Evolutionary conservation across 2,888 invertebrate species (phyloP), one percentile per base, ranked within the genome.

Genomic region (Cheilosia vernalis): DNA sequence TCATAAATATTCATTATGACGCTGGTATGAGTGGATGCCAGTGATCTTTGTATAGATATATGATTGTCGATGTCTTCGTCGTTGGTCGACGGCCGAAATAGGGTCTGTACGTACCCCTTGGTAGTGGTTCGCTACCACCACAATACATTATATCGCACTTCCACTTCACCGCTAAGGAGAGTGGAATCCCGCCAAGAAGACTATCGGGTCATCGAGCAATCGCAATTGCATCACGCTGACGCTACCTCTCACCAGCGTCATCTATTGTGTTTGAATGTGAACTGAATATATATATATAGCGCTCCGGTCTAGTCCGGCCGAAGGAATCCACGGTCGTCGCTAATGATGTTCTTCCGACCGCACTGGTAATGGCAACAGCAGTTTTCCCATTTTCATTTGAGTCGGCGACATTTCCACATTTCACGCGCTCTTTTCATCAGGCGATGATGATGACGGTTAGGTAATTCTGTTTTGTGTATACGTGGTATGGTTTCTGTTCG

Each of bases 1-100:
- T 90, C 89, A 90, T 91, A 90, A 91, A 91, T 91, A 91, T 91
- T 91, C 90, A 90, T 90, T 89, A 88, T 77, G 51, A 77, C 53
- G 44, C 61, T 70, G 69, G 58, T 58, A 27, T 40, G 37, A 30
- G 24, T 21, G 9, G 63, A 37, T 51, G 67, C 19, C 13, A 33
- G 30, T 42, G 37, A 51, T 64, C 63, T 15, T 24, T 6, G 33
- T 10, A 21, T 30, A 30, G 3, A 19, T n/a, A 21, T 37, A 37
- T 13, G 13, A 1, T 37, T 37, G 51, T 15, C 19, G 19, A 9
- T 21, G 17, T 19, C 9, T 47, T 19, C 4, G 60, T 4, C 37
- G 7, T 40, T 15, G 21, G n/a, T 21, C 42, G n/a, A 44, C 55
- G 27, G 55, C 15, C 24, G n/a, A 13, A 21, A 53, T n/a, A 30